Conservation (phyloP, 2,113 vertebrate genomes). For the Cercocebus atys region DNA sequence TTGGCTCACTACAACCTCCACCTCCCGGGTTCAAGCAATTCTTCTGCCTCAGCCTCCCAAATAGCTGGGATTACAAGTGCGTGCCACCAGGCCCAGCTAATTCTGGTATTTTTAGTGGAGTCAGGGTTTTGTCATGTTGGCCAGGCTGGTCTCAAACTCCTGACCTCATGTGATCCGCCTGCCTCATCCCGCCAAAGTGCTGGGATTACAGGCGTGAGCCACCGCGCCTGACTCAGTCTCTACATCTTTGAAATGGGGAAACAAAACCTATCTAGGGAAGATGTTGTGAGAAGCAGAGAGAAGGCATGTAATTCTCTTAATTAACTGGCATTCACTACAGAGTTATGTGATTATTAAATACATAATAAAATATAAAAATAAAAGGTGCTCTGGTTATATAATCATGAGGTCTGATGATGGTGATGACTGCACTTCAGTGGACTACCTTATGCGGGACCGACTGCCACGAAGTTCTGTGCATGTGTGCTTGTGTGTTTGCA, state of each 20-base stretch:
- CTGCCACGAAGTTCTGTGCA: background rate
- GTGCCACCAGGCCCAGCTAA: no score
- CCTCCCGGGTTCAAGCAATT: no score
- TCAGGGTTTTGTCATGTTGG: no score
- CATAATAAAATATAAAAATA: background rate
- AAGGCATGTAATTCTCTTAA: rapidly evolving
- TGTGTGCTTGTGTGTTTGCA: background rate
- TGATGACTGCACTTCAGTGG: background rate
- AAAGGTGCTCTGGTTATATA: rapidly evolving
- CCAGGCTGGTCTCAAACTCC: no score
- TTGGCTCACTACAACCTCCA: no score
- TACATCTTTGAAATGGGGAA: background rate
- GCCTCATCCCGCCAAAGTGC: no score
- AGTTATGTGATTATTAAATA: background rate
- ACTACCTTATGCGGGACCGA: background rate
- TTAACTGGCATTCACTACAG: background rate
- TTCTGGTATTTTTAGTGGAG: no score
- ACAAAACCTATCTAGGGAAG: background rate
- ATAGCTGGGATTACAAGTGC: no score
- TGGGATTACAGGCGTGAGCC: no score
- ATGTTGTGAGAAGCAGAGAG: background rate
- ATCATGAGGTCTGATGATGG: background rate
- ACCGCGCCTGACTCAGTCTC: no score
- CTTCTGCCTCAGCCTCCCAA: no score
- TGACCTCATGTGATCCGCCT: no score